Evolutionary conservation across 1,140 invertebrate genomes (phyloP), one percentile per base, ranked within the genome.

Genomic region (Octopus bimaculoides): DNA sequence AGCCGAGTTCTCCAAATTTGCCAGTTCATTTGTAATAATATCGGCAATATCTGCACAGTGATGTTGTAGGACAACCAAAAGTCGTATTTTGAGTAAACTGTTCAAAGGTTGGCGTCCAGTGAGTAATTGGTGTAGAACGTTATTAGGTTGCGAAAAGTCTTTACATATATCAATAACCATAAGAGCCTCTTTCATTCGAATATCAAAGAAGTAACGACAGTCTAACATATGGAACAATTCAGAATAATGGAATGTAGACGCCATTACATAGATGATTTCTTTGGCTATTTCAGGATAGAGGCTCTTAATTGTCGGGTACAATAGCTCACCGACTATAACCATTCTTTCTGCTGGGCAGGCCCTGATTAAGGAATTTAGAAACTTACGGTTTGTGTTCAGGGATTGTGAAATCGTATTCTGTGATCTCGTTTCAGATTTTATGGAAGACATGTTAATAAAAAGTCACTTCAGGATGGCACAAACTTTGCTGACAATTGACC

Each of bases 311-410:
- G 0, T 4, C 17, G 66, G 66, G 26, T n/a, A 71, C 26, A 71
- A 17, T 5, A 71, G 8, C 26, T 71, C 9, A 14, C 66, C 26
- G 17, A 71, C 1, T 20, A 12, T 71, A 14, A 71, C 5, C 14
- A n/a, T 71, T 71, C 26, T 17, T 54, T 26, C n/a, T 0, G 52
- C 9, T 7, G 54, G 77, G n/a, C 5, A 77, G 52, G 53, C n/a
- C 4, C 17, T 52, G 41, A 78, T 56, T 54, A 81, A 56, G 55
- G 26, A 54, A 75, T 20, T 41, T 5, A 81, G 73, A 69, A 79
- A 77, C 26, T 61, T 71, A 71, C 4, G 6, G 5, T 77, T 41
- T 41, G 26, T 3, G 26, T 41, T 41, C 26, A 41, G 0, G 26
- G 26, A 41, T 41, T 41, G 26, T 41, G 26, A 41, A 41, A 41